Percentiles rank a stretch among this genome's conserved stretches.
phyloP scores from a whole-genome alignment of 2,113 vertebrate genomes.

The Athene cunicularia region DNA sequence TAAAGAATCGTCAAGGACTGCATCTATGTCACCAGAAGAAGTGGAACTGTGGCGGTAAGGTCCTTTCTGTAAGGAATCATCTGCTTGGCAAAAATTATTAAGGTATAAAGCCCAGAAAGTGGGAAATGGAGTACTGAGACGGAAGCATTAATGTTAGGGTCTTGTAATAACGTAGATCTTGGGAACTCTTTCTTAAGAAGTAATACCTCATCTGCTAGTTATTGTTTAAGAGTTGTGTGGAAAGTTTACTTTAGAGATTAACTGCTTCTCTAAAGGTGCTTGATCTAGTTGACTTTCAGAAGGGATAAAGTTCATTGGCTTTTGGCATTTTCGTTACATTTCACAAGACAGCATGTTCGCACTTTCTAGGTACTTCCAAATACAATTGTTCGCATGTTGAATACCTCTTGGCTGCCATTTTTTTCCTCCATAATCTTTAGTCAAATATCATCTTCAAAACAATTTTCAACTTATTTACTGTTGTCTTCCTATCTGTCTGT shows the following conservation, averaged over 20 bases:
- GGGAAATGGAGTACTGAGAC: background rate
- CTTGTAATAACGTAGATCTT: background rate
- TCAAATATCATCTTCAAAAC: background rate
- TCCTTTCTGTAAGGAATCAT: background rate
- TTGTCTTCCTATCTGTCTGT: background rate
- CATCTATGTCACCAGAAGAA: slow-evolving; percentile 81
- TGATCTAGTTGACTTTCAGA: background rate
- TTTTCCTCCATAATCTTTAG: background rate
- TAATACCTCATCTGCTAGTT: no score
- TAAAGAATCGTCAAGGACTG: slow-evolving; percentile 78
- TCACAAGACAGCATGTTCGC: background rate
- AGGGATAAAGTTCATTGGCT: background rate
- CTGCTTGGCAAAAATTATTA: background rate
- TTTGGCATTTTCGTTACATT: background rate
- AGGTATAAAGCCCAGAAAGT: background rate
- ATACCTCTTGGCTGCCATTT: background rate
- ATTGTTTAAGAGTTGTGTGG: background rate
- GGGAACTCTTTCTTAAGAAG: background rate
- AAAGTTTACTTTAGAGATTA: background rate
- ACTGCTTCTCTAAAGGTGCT: background rate
- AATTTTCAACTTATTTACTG: background rate
- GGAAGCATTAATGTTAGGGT: background rate
- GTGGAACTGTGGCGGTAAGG: slow-evolving; percentile 86
- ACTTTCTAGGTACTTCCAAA: background rate
- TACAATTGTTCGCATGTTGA: background rate